phyloP scores from a whole-genome alignment of 2,797 vertebrate genomes.

The Mionectes olivaceus region DNA sequence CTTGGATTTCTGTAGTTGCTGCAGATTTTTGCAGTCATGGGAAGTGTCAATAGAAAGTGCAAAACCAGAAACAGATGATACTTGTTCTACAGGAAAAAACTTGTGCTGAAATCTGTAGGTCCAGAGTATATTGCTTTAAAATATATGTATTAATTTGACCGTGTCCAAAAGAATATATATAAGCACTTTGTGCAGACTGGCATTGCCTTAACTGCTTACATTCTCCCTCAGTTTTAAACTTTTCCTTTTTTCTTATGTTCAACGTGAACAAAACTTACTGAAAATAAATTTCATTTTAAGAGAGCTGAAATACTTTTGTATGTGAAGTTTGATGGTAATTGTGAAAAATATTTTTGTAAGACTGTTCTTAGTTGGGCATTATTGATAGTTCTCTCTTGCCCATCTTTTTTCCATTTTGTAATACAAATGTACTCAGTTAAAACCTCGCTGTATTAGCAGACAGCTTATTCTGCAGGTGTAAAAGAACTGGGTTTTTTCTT shows the following conservation, averaged over 20 bases:
- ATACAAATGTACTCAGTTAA: neutral
- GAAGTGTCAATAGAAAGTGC: neutral
- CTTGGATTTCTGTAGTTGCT: neutral
- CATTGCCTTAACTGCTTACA: neutral
- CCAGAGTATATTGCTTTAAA: neutral
- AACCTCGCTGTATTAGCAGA: neutral
- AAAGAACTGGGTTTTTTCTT: neutral
- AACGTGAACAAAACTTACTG: neutral
- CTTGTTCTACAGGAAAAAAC: neutral
- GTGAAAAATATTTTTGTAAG: neutral
- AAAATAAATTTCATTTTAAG: neutral
- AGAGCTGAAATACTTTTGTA: neutral
- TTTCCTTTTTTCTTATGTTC: neutral
- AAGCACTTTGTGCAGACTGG: neutral
- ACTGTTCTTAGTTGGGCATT: neutral
- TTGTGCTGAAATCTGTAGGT: neutral
- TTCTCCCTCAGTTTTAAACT: neutral
- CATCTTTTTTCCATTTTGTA: neutral
- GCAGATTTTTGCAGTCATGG: neutral
- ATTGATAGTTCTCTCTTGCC: neutral
- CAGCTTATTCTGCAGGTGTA: neutral
- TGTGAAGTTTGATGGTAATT: neutral
- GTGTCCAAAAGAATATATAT: neutral
- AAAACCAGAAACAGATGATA: neutral
- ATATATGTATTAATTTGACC: neutral